Base-by-base conservation (phyloP, 2,113 vertebrate species). In the Toxotes jaculatrix region DNA sequence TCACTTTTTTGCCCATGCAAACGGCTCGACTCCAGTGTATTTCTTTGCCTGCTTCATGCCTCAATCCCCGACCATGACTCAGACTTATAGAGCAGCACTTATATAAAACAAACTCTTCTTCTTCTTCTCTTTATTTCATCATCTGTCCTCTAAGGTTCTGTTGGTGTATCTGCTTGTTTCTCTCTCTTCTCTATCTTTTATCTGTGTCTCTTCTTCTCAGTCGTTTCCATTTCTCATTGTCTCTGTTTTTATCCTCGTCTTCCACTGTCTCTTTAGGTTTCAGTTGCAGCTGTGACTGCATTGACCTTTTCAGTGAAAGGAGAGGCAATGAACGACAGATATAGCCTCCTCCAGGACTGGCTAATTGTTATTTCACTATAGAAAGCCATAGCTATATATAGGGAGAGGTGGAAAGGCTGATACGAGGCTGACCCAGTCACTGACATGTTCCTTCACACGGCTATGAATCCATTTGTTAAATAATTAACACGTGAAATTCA, bases 261-360 rank as follows among this genome's bases (percentile, higher is more conserved):
- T 47, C 36, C 43, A 31, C 62, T 19, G 56, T 82, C 64, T 85
- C 67, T 79, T 84, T 67, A 57, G 72, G 53, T 80, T 84, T 77
- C 72, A 43, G 55, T 75, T 87, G 88, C 81, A 77, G 80, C 89
- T 68, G 62, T 80, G 82, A 87, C 79, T 84, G 82, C 65, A 0
- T 1, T 87, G 84, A 91, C 90, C 90, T 91, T 91, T 86, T 27
- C 40, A 11, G 49, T 53, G 74, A 77, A 40, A 87, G 72, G 38
- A 79, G 72, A 87, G 19, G 56, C 36, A 7, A 51, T 81, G 53
- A 83, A 42, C 2, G 49, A 80, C 76, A 74, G 43, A 74, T 71
- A 70, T 21, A 63, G 47, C 73, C 45, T 80, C 66, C 31, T 57
- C 23, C 7, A 51, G 27, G 55, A 67, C 51, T 4, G 56, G 23